phyloP scores from a whole-genome alignment of 2,113 vertebrate species.

The Paralichthys olivaceus region DNA sequence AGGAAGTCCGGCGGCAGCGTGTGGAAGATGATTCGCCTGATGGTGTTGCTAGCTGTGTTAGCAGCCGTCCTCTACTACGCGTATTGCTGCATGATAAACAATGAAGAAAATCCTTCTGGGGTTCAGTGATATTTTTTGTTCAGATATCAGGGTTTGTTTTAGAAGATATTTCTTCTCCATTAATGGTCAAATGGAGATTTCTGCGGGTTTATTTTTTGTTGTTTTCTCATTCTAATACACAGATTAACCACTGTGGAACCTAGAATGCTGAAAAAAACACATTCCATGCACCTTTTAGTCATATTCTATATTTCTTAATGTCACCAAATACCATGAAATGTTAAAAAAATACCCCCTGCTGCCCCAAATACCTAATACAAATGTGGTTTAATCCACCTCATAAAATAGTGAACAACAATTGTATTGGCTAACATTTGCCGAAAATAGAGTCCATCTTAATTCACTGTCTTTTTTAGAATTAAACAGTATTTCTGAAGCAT shows the following conservation, averaged over 20 bases:
- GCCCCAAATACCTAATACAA: neutral
- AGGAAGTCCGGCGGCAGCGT: slow-evolving; percentile 40
- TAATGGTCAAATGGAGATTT: neutral
- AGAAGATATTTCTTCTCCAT: neutral
- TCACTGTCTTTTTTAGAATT: too few species aligned
- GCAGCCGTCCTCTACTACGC: slow-evolving; percentile 69
- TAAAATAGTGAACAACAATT: neutral
- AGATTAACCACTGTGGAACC: neutral
- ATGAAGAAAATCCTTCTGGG: slow-evolving; percentile 31
- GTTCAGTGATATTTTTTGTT: slow-evolving; percentile 15
- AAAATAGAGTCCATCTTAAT: too few species aligned
- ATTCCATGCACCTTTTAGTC: neutral
- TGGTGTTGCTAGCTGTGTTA: slow-evolving; percentile 67
- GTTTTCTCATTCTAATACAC: neutral
- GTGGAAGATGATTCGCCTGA: slow-evolving; percentile 49
- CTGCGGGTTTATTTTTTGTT: neutral
- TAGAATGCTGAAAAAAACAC: neutral
- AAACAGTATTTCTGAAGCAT: too few species aligned
- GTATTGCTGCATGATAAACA: slow-evolving; percentile 57
- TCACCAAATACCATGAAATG: slow-evolving; percentile 1
- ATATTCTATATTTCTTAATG: neutral
- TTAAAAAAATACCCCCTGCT: neutral
- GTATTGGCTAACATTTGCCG: too few species aligned
- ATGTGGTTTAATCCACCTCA: neutral
- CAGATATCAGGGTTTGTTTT: neutral